Conservation (phyloP, 2,113 vertebrate species). For the Eclectus roratus region DNA sequence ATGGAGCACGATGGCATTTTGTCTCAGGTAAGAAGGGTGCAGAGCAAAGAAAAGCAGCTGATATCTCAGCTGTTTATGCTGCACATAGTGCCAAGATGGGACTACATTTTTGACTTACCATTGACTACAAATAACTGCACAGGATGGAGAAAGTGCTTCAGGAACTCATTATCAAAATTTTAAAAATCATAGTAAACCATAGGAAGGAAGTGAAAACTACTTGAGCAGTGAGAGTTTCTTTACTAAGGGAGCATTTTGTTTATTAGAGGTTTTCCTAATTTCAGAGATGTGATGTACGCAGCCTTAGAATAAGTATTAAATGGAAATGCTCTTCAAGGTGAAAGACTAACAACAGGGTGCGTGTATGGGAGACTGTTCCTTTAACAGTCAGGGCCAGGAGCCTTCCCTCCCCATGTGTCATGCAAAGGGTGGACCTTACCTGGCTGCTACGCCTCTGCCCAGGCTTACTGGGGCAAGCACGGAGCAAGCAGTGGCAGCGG, state of each 20-base stretch:
- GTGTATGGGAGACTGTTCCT: neutral
- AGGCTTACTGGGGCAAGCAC: neutral
- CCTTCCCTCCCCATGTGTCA: neutral
- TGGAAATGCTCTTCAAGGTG: neutral
- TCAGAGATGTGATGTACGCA: neutral
- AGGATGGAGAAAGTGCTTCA: neutral
- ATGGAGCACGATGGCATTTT: conserved; percentile 22
- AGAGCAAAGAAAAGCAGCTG: neutral
- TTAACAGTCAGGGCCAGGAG: neutral
- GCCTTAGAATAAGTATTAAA: neutral
- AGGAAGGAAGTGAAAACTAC: neutral
- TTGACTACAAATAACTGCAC: neutral
- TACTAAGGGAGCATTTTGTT: neutral
- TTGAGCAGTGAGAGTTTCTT: neutral
- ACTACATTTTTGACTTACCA: neutral
- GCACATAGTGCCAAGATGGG: neutral
- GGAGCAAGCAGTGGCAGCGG: accelerated
- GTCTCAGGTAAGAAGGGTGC: conserved; percentile 50
- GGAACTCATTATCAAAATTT: neutral
- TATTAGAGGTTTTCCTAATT: neutral
- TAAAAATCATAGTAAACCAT: neutral
- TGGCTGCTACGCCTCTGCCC: neutral
- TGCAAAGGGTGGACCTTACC: neutral
- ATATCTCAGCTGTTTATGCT: neutral
- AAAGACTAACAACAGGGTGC: neutral